These are phyloP conservation scores for Gonioctena quinquepunctata DNA, from an alignment of 1,140 invertebrate species.

Conservation along the genomic window DNA sequence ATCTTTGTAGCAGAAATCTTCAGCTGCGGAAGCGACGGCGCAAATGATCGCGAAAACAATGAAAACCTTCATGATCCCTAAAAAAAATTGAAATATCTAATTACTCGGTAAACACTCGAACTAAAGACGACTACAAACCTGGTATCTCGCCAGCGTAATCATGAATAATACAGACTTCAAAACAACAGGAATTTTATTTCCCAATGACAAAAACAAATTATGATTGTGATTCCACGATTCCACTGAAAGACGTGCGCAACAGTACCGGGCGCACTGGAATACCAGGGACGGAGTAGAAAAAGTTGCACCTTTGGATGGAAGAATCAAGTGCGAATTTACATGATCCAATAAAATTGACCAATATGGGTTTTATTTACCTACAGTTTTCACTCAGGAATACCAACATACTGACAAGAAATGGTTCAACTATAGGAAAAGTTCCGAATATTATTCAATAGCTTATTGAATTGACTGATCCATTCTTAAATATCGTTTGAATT, in stretches of 20 bases:
- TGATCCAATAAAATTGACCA: no score
- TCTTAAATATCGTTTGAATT: no score
- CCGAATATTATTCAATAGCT: no score
- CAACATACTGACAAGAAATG: no score
- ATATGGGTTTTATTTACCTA: no score
- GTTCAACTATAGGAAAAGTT: no score
- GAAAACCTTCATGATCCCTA: slow-evolving; percentile 63
- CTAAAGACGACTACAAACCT: slow-evolving; percentile 40
- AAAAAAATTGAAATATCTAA: slow-evolving; percentile 15
- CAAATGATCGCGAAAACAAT: slow-evolving; percentile 57
- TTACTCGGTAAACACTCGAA: background rate
- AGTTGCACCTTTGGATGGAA: no score
- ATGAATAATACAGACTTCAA: slow-evolving; percentile 37
- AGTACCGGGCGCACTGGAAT: slow-evolving; percentile 1
- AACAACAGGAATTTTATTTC: background rate
- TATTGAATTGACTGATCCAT: no score
- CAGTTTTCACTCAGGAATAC: no score
- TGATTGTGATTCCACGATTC: background rate
- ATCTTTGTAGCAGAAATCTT: slow-evolving; percentile 66
- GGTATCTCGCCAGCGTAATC: slow-evolving; percentile 57
- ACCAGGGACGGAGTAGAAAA: background rate
- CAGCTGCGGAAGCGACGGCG: slow-evolving; percentile 58
- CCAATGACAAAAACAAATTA: no score
- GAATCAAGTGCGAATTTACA: no score
- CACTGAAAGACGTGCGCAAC: slow-evolving; percentile 25